Conservation (phyloP, 2,797 vertebrate species). For the Sardinella longiceps region DNA sequence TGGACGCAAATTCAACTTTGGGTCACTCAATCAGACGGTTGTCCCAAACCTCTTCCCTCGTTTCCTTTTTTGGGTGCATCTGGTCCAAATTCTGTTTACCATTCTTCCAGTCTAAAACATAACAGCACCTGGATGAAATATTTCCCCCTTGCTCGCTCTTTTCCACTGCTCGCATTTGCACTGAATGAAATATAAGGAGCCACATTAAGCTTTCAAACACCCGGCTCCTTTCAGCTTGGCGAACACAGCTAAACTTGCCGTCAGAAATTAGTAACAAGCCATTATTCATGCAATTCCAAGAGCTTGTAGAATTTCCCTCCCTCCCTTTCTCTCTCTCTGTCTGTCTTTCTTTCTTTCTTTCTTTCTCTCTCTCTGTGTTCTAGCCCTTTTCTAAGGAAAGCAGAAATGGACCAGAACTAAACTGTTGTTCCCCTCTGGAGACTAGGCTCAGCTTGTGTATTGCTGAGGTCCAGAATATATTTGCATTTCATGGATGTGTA, state of each 20-base stretch:
- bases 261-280: conserved; percentile 46
- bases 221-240: conserved; percentile 41
- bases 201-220: conserved; percentile 17
- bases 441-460: conserved; percentile 45
- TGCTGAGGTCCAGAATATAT: conserved; percentile 1
- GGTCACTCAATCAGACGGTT: neutral
- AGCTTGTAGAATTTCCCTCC: conserved; percentile 12
- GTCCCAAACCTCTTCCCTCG: neutral
- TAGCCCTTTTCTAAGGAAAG: conserved; percentile 28
- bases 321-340: neutral
- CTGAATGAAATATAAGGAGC: conserved; percentile 24
- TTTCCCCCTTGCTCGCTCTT: neutral
- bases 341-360: neutral
- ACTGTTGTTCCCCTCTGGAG: conserved; percentile 38
- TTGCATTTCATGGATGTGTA: neutral
- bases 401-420: conserved; percentile 52
- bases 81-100: conserved; percentile 13
- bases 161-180: neutral
- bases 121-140: conserved; percentile 23
- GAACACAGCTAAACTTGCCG: conserved; percentile 35
- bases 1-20: neutral
- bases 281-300: conserved; percentile 46
- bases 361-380: neutral
- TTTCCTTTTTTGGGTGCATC: conserved; percentile 23
- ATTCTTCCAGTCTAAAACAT: neutral